phyloP scores from a whole-genome alignment of 2,888 invertebrate genomes.

The Agriopis marginaria region DNA sequence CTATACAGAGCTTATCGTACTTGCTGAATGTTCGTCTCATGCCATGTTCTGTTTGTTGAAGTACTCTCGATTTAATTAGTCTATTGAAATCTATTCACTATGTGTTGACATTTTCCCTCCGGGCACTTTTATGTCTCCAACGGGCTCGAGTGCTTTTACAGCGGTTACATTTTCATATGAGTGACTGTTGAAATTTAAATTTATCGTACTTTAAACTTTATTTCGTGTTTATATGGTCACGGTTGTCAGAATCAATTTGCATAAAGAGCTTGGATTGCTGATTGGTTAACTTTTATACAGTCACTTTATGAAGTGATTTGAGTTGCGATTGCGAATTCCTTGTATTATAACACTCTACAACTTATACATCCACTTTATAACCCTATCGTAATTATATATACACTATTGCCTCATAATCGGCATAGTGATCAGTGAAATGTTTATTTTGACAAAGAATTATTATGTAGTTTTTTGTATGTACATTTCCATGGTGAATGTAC shows the following conservation, averaged over 20 bases:
- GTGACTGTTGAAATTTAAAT: constrained; percentile 29
- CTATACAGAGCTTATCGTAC: constrained; percentile 32
- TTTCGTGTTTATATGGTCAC: constrained; percentile 41
- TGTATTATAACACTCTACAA: constrained; percentile 51
- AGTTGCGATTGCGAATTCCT: constrained; percentile 57
- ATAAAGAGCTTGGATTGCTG: constrained; percentile 40
- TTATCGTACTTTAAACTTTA: constrained; percentile 33
- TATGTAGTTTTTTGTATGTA: constrained; percentile 21
- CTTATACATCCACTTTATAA: constrained; percentile 8
- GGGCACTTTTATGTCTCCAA: constrained; percentile 47
- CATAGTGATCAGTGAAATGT: background rate
- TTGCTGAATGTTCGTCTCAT: constrained; percentile 38
- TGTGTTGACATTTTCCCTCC: constrained; percentile 44
- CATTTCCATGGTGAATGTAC: constrained; percentile 45
- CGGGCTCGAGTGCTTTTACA: constrained; percentile 57
- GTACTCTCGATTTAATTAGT: constrained; percentile 61
- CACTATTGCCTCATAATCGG: too few species aligned
- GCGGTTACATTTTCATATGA: constrained; percentile 43
- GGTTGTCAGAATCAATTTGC: constrained; percentile 44
- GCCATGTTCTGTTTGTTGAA: constrained; percentile 50
- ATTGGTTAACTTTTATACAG: constrained; percentile 51
- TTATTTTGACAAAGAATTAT: constrained; percentile 16
- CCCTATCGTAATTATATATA: constrained; percentile 11
- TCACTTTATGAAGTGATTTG: constrained; percentile 55
- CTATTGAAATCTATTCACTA: constrained; percentile 43